Evolutionary conservation across 1,140 invertebrate genomes (phyloP), one percentile per base, ranked within the genome.

Genomic region (Pogonomyrmex californicus): DNA sequence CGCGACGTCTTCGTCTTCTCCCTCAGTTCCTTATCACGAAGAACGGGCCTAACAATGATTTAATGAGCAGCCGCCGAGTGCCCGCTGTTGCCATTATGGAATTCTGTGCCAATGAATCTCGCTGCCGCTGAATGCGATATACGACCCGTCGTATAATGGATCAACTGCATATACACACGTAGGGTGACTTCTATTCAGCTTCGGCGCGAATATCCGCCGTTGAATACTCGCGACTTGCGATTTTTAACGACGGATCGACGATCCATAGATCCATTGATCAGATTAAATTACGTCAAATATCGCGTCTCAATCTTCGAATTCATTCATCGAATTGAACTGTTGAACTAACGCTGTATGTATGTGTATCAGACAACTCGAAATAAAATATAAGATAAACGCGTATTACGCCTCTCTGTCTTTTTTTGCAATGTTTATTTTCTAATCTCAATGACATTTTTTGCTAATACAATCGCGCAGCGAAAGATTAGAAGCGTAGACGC

Each of bases 61-160:
- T 83, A 83, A 83, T 83, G 79, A 83, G 79, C 44, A 83, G 41
- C 54, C 79, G 66, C 14, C 68, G 71, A 75, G 79, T n/a, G 38
- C 68, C 63, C 79, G 33, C 79, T 75, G 79, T 75, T 83, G 54
- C 79, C 66, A 83, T 83, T 83, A 83, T 83, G 30, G 41, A 83
- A 83, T 83, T 83, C 68, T 83, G 79, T 83, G 68, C 79, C 79
- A 83, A 83, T 83, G 68, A 83, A 83, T 83, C 79, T 38, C 54
- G 41, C 17, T 83, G 54, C n/a, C 66, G 54, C 68, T 83, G 79
- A 83, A 73, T 83, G n/a, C 79, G 77, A 81, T 68, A 38, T 54
- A 68, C 23, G 47, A 56, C 23, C 63, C 7, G 68, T 7, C 68
- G 33, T 73, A 75, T 62, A 83, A 83, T 75, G 68, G 79, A 62